Conservation (phyloP, 2,113 vertebrate genomes). For the Halcyon senegalensis region DNA sequence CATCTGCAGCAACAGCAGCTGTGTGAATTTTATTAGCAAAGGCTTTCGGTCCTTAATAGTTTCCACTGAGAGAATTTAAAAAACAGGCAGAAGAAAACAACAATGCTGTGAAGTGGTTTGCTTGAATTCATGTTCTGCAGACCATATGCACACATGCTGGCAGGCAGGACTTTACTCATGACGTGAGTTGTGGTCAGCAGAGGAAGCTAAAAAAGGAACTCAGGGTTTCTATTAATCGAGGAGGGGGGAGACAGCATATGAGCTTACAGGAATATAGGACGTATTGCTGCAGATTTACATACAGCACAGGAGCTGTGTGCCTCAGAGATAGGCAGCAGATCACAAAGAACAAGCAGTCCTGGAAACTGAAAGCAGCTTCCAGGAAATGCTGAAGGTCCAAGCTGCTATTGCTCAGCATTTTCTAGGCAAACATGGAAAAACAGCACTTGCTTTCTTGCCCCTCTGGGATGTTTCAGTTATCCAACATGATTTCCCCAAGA, state of each 20-base stretch:
- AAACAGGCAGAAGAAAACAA: constrained; percentile 41
- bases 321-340: background rate
- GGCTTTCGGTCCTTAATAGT: constrained; percentile 29
- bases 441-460: background rate
- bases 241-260: background rate
- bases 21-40: constrained; percentile 56
- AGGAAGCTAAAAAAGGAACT: constrained; percentile 66
- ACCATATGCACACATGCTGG: constrained; percentile 37
- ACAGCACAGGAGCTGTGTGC: constrained; percentile 23
- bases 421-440: background rate
- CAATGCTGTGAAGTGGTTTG: constrained; percentile 62
- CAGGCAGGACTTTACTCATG: constrained; percentile 42
- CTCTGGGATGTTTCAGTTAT: background rate
- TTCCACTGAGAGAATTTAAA: background rate
- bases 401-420: background rate
- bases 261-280: constrained; percentile 64
- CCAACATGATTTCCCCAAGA: accelerated
- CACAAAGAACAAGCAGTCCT: background rate
- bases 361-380: constrained; percentile 47
- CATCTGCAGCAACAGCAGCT: constrained; percentile 44
- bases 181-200: constrained; percentile 62
- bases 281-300: constrained; percentile 60
- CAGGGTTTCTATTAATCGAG: constrained; percentile 30
- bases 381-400: background rate
- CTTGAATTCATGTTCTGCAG: constrained; percentile 41